Evolutionary conservation across 1,140 invertebrate genomes (phyloP).

Genomic region (Watersipora subatra): DNA sequence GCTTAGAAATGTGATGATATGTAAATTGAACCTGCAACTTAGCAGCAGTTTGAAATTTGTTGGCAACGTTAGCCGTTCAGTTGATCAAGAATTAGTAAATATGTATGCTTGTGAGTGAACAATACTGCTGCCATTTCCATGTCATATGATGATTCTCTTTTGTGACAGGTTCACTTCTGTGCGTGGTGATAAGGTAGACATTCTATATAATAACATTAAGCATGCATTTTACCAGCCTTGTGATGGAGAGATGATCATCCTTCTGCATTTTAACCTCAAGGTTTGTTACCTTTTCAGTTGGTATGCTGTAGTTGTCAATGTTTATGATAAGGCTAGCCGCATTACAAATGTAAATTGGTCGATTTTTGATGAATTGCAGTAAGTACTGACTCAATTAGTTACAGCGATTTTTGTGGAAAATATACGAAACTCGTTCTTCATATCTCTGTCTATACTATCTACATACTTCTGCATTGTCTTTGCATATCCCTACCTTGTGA

Average conservation of each 20-base stretch:
- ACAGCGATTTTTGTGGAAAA: too few species aligned
- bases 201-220: conserved; percentile 98
- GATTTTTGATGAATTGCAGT: background rate
- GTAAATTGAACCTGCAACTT: too few species aligned
- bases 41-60: too few species aligned
- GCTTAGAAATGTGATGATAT: too few species aligned
- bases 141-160: too few species aligned
- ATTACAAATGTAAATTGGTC: background rate
- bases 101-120: too few species aligned
- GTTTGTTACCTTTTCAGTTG: conserved; percentile 39
- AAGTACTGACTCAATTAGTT: too few species aligned
- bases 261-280: conserved; percentile 96
- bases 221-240: conserved; percentile 99
- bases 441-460: background rate
- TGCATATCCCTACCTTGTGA: conserved; percentile 11
- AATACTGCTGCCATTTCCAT: too few species aligned
- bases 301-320: conserved; percentile 5
- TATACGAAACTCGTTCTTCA: too few species aligned
- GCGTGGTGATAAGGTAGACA: conserved; percentile 95
- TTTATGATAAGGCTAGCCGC: background rate
- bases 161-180: conserved; percentile 91
- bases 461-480: background rate
- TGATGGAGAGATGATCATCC: conserved; percentile 98
- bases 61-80: too few species aligned
- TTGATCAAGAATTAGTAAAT: too few species aligned